Conservation (phyloP, 2,888 invertebrate genomes). For the Panzeria rudis region DNA sequence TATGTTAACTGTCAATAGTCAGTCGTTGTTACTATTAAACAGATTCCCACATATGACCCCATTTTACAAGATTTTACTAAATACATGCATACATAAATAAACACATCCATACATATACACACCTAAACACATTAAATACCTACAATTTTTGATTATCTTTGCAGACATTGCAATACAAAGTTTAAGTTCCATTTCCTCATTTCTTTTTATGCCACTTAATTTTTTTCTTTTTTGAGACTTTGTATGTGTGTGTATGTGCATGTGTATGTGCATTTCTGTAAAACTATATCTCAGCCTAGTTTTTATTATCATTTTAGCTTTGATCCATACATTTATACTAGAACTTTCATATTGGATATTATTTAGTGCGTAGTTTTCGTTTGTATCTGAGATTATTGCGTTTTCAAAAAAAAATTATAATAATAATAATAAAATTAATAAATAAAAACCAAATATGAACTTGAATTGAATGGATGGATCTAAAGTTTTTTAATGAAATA, state of each 20-base stretch:
- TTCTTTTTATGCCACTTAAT: conserved; percentile 52
- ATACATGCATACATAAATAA: conserved; percentile 14
- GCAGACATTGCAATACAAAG: conserved; percentile 56
- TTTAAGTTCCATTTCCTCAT: conserved; percentile 66
- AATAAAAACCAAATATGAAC: conserved; percentile 26
- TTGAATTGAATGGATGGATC: conserved; percentile 39
- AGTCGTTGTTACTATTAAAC: conserved; percentile 45
- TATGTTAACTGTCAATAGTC: conserved; percentile 55
- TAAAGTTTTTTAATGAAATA: no score
- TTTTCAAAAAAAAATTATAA: conserved; percentile 6
- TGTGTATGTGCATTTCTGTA: not conserved
- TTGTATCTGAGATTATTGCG: conserved; percentile 1
- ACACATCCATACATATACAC: not conserved
- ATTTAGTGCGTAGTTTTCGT: conserved; percentile 38
- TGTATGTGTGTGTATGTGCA: not conserved
- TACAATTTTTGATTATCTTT: conserved; percentile 52
- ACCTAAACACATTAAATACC: conserved; percentile 1
- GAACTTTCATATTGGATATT: not conserved
- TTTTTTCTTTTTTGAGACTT: not conserved
- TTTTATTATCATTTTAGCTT: conserved; percentile 21
- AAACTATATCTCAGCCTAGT: conserved; percentile 34
- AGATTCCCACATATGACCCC: conserved; percentile 70
- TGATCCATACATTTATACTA: not conserved
- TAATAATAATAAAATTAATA: not conserved
- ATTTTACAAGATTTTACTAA: conserved; percentile 47